These are phyloP conservation scores for Tonatia bakeri DNA, from an alignment of 2,113 vertebrate species.

Conservation along the genomic window DNA sequence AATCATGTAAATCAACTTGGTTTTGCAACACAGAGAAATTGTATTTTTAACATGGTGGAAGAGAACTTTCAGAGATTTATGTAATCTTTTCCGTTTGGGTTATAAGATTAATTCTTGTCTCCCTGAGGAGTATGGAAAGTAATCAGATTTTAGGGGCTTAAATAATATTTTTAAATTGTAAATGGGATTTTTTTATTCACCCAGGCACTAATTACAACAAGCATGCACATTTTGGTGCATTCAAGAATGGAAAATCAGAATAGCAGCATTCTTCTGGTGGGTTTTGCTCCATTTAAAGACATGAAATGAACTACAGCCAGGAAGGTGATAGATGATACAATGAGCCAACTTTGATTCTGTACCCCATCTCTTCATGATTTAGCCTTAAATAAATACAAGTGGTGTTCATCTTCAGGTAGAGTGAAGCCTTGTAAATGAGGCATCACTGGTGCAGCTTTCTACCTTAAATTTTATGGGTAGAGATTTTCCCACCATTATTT, in stretches of 20 bases:
- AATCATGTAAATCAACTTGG: slow-evolving; percentile 75
- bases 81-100: slow-evolving; percentile 56
- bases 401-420: slow-evolving; percentile 47
- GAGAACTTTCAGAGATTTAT: slow-evolving; percentile 44
- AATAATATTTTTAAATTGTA: slow-evolving; percentile 73
- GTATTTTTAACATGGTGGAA: slow-evolving; percentile 59
- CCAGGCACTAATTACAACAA: slow-evolving; percentile 81
- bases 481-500: slow-evolving; percentile 65
- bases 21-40: slow-evolving; percentile 71
- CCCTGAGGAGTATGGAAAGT: slow-evolving; percentile 68
- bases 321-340: slow-evolving; percentile 75
- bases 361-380: slow-evolving; percentile 72
- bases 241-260: slow-evolving; percentile 78
- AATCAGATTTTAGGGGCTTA: slow-evolving; percentile 54
- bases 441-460: slow-evolving; percentile 51
- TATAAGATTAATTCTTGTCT: slow-evolving; percentile 60
- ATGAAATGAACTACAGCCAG: slow-evolving; percentile 74
- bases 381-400: slow-evolving; percentile 49
- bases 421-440: slow-evolving; percentile 70
- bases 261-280: slow-evolving; percentile 82
- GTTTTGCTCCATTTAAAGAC: slow-evolving; percentile 77
- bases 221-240: slow-evolving; percentile 79
- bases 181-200: slow-evolving; percentile 81
- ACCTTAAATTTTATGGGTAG: slow-evolving; percentile 9
- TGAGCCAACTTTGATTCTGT: slow-evolving; percentile 70